A percentile compares a stretch with the other conserved stretches of the same genome.
Evolutionary conservation across 2,113 vertebrate species (phyloP).

Genomic region (Silurus asotus): DNA sequence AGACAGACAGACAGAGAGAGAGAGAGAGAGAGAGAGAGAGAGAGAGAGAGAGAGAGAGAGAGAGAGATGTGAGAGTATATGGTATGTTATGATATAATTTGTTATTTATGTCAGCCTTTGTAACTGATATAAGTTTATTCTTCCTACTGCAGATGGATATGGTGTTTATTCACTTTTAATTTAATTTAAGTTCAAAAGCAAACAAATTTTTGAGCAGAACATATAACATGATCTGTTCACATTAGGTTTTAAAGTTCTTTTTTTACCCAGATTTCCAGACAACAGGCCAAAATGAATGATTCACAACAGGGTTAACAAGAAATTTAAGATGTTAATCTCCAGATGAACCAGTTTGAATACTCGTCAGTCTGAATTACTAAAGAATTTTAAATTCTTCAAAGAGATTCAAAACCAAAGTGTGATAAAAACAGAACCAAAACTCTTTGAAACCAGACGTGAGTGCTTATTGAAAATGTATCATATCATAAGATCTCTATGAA

Average conservation of each 20-base stretch:
- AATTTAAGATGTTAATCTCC: slow-evolving; percentile 12
- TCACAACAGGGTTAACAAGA: slow-evolving; percentile 18
- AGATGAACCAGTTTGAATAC: slow-evolving; percentile 36
- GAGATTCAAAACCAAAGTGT: slow-evolving; percentile 15
- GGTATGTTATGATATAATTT: background rate
- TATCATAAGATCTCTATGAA: slow-evolving; percentile 19
- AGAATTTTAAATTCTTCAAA: slow-evolving; percentile 48
- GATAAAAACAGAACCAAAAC: background rate
- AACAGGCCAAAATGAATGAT: background rate
- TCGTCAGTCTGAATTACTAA: slow-evolving; percentile 18
- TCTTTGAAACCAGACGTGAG: slow-evolving; percentile 47
- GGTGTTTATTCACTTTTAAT: background rate
- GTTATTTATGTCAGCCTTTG: background rate
- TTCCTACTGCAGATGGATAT: background rate
- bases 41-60: background rate
- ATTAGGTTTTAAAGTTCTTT: background rate
- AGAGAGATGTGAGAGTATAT: background rate
- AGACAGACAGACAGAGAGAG: background rate
- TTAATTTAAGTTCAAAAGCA: background rate
- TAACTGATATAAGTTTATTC: background rate
- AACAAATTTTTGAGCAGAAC: background rate
- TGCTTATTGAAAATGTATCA: slow-evolving; percentile 63
- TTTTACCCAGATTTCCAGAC: background rate
- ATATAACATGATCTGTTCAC: background rate
- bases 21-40: background rate